Conservation (phyloP, 2,113 vertebrate genomes). For the Etheostoma spectabile region DNA sequence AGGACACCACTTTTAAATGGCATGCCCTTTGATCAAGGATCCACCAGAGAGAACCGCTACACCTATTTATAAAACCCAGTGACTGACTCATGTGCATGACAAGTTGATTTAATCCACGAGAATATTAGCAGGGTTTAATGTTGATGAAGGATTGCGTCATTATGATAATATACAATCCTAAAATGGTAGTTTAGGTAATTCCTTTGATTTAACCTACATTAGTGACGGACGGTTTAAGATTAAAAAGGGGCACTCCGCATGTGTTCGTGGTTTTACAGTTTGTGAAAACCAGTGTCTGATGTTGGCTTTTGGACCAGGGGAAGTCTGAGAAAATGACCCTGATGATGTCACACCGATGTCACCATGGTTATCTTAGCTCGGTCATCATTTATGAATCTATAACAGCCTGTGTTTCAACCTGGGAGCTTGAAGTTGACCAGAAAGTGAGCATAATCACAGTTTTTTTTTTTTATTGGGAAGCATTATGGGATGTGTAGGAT, state of each 20-base stretch:
- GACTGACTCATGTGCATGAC: conserved; percentile 24
- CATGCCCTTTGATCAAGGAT: conserved; percentile 64
- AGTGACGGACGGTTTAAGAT: background rate
- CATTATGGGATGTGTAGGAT: conserved; percentile 5
- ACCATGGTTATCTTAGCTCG: background rate
- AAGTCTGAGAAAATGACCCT: background rate
- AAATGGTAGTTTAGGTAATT: background rate
- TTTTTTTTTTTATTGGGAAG: background rate
- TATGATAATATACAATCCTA: background rate
- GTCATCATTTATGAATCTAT: background rate
- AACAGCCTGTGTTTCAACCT: background rate
- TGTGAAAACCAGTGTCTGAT: background rate
- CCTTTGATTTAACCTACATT: conserved; percentile 19
- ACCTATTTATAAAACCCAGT: conserved; percentile 48
- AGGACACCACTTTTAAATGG: conserved; percentile 51
- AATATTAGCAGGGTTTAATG: background rate
- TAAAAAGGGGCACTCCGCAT: background rate
- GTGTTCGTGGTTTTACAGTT: background rate
- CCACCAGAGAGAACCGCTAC: conserved; percentile 52
- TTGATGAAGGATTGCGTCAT: background rate
- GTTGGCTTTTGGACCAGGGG: background rate
- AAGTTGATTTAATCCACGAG: conserved; percentile 29
- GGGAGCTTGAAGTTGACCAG: background rate
- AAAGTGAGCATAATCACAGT: background rate
- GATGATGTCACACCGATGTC: conserved; percentile 9